Percentiles rank a stretch among this genome's conserved stretches.
Evolutionary conservation across 1,140 invertebrate species (phyloP).

Genomic region (Ylistrum balloti): DNA sequence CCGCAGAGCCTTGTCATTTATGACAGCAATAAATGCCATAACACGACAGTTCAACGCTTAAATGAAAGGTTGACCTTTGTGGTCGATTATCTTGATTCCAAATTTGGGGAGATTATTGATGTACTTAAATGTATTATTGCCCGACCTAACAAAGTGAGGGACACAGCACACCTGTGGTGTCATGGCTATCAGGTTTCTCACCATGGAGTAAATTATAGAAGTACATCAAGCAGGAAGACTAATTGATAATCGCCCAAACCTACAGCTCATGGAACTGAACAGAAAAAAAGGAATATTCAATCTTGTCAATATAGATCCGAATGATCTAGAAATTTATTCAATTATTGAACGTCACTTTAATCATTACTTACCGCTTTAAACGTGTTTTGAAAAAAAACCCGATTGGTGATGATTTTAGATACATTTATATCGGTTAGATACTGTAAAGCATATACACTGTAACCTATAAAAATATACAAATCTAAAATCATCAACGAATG

Average conservation of each 20-base stretch:
- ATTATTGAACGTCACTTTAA: too few relatives aligned
- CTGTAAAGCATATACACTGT: too few relatives aligned
- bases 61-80: not conserved
- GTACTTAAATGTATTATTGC: not conserved
- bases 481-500: too few relatives aligned
- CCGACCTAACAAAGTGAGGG: not conserved
- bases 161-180: not conserved
- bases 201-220: not conserved
- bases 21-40: too few relatives aligned
- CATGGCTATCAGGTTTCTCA: not conserved
- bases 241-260: not conserved
- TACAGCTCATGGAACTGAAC: not conserved
- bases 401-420: not conserved
- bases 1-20: too few relatives aligned
- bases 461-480: too few relatives aligned
- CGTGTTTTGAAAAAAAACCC: too few relatives aligned
- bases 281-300: not conserved
- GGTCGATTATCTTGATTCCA: not conserved
- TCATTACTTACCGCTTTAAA: too few relatives aligned
- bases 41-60: too few relatives aligned
- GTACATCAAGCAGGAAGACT: not conserved
- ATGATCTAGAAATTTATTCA: too few relatives aligned
- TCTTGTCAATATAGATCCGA: not conserved
- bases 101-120: not conserved
- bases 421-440: too few relatives aligned